phyloP scores from a whole-genome alignment of 2,113 vertebrate genomes.

The Argyrosomus japonicus region DNA sequence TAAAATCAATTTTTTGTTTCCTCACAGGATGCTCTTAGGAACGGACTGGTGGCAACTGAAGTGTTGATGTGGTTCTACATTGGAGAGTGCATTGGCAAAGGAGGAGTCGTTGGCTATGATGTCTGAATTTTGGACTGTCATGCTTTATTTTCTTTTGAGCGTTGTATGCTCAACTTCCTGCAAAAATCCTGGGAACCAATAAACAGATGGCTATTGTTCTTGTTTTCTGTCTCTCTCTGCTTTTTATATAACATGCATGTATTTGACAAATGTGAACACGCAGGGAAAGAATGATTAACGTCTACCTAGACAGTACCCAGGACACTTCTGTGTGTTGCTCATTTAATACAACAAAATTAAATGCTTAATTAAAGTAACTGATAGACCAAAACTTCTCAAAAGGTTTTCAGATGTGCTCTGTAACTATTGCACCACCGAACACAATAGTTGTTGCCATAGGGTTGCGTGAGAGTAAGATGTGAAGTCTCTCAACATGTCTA shows the following conservation, averaged over 20 bases:
- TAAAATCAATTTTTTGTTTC: conserved; percentile 29
- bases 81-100: conserved; percentile 97
- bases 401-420: no score
- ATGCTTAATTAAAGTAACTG: no score
- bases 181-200: conserved; percentile 78
- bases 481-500: no score
- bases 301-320: not conserved
- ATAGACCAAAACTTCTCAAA: no score
- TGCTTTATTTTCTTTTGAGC: conserved; percentile 40
- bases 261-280: not conserved
- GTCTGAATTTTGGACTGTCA: conserved; percentile 85
- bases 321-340: not conserved
- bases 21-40: conserved; percentile 92
- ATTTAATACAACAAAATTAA: no score
- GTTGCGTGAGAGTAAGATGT: no score
- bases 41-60: conserved; percentile 94
- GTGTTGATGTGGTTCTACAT: conserved; percentile 99
- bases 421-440: no score
- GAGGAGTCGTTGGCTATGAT: conserved; percentile 91
- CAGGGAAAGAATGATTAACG: not conserved
- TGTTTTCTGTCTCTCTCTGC: not conserved
- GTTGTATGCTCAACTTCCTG: conserved; percentile 73
- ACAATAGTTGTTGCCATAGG: no score
- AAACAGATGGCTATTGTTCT: conserved; percentile 80
- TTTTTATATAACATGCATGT: not conserved